Evolutionary conservation across 2,113 vertebrate species (phyloP).

Genomic region (Trochalopteron elliotii): DNA sequence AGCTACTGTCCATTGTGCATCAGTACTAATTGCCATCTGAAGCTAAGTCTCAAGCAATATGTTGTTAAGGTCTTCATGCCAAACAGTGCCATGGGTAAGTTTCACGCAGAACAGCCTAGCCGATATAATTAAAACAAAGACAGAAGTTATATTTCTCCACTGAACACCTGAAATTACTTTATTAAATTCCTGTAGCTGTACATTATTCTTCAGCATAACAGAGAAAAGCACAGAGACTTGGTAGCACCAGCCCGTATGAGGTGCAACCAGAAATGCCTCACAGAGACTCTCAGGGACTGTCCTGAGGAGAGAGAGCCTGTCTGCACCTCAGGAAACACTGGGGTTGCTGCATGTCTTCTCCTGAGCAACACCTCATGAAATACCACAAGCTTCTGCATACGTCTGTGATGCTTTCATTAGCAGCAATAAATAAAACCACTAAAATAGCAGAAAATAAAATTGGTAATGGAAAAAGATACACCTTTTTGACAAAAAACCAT

Average conservation of each 20-base stretch:
- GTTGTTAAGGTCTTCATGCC: background rate
- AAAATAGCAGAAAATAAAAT: background rate
- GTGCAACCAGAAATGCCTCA: background rate
- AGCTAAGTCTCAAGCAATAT: background rate
- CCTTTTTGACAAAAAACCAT: background rate
- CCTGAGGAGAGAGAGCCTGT: background rate
- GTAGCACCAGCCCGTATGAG: background rate
- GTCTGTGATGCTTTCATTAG: background rate
- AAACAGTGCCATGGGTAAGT: background rate
- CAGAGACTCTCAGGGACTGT: background rate
- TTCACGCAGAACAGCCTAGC: background rate
- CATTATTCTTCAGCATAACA: background rate
- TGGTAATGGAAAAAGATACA: background rate
- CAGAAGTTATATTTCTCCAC: background rate
- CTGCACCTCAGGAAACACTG: background rate
- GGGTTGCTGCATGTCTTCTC: background rate
- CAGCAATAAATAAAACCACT: background rate
- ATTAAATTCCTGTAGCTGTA: background rate
- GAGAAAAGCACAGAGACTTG: rapidly evolving
- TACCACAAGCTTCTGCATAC: background rate
- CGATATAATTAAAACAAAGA: background rate
- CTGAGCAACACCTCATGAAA: background rate
- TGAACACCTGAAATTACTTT: background rate
- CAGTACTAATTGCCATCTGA: background rate
- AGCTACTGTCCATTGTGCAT: background rate